These are phyloP conservation scores for Lapara coniferarum DNA, from an alignment of 2,888 invertebrate species.

Conservation along the genomic window DNA sequence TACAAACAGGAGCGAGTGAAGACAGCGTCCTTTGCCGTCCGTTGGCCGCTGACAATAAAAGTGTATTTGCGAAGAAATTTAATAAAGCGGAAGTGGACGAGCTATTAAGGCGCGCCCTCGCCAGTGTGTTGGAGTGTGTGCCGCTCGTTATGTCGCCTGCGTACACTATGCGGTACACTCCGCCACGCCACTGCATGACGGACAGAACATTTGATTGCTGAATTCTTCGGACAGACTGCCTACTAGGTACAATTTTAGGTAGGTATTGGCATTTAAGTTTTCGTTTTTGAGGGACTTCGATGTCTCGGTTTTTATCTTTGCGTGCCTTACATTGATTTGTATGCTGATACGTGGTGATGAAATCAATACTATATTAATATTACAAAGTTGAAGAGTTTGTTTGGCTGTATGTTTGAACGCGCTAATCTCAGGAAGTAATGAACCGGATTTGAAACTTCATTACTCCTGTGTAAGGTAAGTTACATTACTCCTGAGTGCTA, in stretches of 20 bases:
- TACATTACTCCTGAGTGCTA: no score
- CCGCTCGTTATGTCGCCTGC: constrained; percentile 33
- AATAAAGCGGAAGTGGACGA: constrained; percentile 81
- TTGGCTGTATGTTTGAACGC: no score
- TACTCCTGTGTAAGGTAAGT: no score
- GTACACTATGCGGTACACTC: constrained; percentile 25
- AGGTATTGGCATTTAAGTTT: background rate
- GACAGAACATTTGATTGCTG: constrained; percentile 3
- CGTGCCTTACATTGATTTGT: no score
- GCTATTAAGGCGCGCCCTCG: constrained; percentile 67
- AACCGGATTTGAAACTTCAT: no score
- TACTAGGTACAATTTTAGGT: background rate
- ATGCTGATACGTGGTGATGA: no score
- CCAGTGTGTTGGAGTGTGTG: constrained; percentile 11
- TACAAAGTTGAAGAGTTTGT: no score
- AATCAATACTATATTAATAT: no score
- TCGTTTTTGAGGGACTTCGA: background rate
- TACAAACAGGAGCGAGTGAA: constrained; percentile 65
- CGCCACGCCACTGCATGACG: background rate
- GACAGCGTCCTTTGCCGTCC: constrained; percentile 74
- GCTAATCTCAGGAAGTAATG: no score
- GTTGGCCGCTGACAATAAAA: constrained; percentile 77
- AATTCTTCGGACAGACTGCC: background rate
- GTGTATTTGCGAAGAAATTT: constrained; percentile 83
- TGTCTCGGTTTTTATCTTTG: no score